phyloP scores from a whole-genome alignment of 2,888 invertebrate genomes.

The Coecobrya sp. region DNA sequence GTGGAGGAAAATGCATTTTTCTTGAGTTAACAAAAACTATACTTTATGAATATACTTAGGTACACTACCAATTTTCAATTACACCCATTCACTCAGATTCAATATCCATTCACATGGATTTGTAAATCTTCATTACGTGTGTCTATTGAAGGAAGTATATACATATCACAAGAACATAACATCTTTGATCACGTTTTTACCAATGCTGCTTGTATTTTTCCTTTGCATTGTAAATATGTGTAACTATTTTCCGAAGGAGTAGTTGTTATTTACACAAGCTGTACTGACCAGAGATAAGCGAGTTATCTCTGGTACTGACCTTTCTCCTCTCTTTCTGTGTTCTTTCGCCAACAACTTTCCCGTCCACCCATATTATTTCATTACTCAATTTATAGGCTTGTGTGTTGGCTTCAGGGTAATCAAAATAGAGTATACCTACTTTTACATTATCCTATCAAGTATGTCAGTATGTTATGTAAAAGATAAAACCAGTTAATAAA shows the following conservation, averaged over 20 bases:
- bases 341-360: constrained; percentile 3
- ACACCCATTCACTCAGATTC: background rate
- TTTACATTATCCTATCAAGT: background rate
- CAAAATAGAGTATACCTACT: background rate
- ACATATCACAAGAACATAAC: no score
- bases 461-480: background rate
- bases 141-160: no score
- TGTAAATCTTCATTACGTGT: no score
- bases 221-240: background rate
- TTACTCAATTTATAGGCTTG: background rate
- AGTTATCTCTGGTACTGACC: no score
- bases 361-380: background rate
- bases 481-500: background rate
- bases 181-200: no score
- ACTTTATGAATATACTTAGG: background rate
- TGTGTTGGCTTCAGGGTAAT: background rate
- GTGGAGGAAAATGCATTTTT: background rate
- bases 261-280: constrained; percentile 26
- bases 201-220: no score
- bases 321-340: background rate
- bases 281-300: no score
- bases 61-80: background rate
- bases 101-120: background rate
- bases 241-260: background rate
- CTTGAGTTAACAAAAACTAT: no score